These are phyloP conservation scores for Brachypalpus laphriformis DNA, from an alignment of 2,888 invertebrate genomes.

Conservation along the genomic window DNA sequence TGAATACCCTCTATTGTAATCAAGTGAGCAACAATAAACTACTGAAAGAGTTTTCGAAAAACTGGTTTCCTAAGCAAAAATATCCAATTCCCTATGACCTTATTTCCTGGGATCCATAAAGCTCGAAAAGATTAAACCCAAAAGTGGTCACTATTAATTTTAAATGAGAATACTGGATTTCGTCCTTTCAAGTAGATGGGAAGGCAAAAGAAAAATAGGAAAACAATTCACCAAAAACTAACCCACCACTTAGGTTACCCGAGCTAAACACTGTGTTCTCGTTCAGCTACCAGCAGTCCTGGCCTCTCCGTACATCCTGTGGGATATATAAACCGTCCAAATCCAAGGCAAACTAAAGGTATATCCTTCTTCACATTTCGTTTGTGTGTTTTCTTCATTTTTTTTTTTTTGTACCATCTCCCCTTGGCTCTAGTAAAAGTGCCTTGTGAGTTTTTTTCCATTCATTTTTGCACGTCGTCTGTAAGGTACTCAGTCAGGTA, in stretches of 20 bases:
- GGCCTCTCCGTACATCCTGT: background rate
- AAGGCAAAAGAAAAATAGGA: background rate
- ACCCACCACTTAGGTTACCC: background rate
- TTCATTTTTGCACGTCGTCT: constrained; percentile 38
- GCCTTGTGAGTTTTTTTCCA: constrained; percentile 11
- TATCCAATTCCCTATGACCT: background rate
- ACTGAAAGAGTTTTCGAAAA: background rate
- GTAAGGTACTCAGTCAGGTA: constrained; percentile 39
- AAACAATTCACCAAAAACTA: background rate
- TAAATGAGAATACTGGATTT: background rate
- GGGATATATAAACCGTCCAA: constrained; percentile 25
- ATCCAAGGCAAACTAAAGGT: constrained; percentile 30
- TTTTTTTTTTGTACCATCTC: background rate
- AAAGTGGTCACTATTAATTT: constrained; percentile 1
- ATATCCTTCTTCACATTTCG: constrained; percentile 32
- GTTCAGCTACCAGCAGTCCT: background rate
- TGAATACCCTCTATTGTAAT: too few relatives aligned
- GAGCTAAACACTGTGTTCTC: background rate
- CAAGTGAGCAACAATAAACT: background rate
- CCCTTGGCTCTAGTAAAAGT: background rate
- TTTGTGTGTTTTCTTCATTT: constrained; percentile 14
- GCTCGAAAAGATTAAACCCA: background rate
- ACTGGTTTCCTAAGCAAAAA: background rate
- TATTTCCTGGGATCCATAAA: background rate
- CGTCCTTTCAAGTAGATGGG: background rate